Conservation (phyloP, 2,113 vertebrate genomes). For the Benitochromis conjunctus region DNA sequence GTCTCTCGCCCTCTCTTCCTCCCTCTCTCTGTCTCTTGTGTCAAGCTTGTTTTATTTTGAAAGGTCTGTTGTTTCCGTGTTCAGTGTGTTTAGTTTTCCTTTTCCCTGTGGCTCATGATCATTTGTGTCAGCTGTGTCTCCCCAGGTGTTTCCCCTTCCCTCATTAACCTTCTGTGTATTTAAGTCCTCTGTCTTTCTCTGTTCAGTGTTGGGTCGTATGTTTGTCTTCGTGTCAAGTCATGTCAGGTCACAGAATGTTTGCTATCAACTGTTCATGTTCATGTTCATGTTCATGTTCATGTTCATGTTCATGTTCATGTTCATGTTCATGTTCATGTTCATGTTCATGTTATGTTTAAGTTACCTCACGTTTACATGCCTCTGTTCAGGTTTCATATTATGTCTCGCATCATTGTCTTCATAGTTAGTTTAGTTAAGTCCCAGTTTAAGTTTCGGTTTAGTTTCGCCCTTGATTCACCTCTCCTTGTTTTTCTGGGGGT, state of each 20-base stretch:
- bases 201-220: not conserved
- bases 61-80: not conserved
- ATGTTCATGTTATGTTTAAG: not conserved
- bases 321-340: not conserved
- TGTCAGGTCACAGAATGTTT: not conserved
- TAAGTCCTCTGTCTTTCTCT: not conserved
- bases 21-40: not conserved
- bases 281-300: not conserved
- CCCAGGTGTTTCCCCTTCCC: not conserved
- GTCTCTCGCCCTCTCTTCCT: not conserved
- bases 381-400: not conserved
- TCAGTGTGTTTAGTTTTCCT: not conserved
- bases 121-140: too few relatives aligned
- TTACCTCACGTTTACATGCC: not conserved
- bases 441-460: not conserved
- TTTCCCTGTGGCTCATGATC: not conserved
- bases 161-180: not conserved
- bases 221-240: not conserved
- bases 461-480: not conserved
- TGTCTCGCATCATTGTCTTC: not conserved
- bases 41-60: not conserved
- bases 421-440: not conserved
- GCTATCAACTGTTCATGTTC: not conserved
- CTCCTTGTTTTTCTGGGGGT: rapidly evolving
- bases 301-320: not conserved